Conservation (phyloP, 2,888 invertebrate genomes). For the Neoaliturus tenellus region DNA sequence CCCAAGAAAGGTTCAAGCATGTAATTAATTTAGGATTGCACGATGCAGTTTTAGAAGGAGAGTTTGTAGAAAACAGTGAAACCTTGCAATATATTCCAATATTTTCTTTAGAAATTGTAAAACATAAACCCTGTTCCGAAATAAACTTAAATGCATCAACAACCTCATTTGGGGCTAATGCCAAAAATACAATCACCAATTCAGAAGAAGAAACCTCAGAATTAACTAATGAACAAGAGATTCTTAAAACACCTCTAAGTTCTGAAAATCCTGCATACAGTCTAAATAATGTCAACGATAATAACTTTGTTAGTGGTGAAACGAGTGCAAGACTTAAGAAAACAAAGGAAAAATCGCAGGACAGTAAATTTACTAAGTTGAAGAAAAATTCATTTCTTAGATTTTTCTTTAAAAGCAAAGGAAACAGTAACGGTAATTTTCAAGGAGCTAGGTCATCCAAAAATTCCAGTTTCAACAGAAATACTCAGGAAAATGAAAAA, state of each 20-base stretch:
- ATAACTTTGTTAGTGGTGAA: too few species aligned
- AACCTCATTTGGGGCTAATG: neutral
- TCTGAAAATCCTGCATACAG: too few species aligned
- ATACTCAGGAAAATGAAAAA: neutral
- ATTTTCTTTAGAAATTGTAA: neutral
- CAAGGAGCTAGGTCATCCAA: neutral
- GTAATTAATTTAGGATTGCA: neutral
- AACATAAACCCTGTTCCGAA: neutral
- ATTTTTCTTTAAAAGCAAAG: neutral
- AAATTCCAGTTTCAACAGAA: neutral
- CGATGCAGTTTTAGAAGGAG: neutral
- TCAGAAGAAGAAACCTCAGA: neutral
- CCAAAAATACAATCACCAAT: neutral
- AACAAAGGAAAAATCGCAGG: neutral
- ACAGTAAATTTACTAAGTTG: neutral
- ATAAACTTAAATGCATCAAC: neutral
- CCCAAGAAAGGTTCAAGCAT: neutral
- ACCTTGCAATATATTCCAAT: neutral
- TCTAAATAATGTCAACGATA: too few species aligned
- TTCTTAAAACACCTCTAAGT: neutral
- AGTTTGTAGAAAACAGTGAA: neutral
- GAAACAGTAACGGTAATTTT: neutral
- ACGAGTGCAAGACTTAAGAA: too few species aligned
- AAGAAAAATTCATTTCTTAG: neutral
- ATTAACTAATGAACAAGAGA: neutral